Conservation (phyloP, 2,113 vertebrate species). For the Laterallus jamaicensis region DNA sequence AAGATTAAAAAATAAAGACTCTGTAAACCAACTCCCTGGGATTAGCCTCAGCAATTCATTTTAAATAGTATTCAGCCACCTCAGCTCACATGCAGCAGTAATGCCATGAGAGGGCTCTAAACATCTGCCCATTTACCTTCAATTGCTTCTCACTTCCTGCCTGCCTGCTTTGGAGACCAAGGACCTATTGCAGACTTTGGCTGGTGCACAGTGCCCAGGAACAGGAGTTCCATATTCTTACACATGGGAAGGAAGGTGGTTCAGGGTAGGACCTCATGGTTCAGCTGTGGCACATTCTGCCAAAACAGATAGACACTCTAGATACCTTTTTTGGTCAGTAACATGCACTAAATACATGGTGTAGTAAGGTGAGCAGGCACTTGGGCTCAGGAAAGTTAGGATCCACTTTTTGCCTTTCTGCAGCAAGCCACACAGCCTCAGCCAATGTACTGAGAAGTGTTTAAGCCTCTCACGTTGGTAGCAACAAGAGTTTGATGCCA, state of each 20-base stretch:
- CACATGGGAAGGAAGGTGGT: not conserved
- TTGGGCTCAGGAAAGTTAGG: not conserved
- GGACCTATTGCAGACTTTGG: not conserved
- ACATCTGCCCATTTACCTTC: not conserved
- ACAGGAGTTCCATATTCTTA: not conserved
- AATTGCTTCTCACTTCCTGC: rapidly evolving
- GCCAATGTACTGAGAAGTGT: not conserved
- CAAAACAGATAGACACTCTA: not conserved
- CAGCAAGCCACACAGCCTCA: not conserved
- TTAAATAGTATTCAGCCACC: not conserved
- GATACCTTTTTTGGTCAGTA: not conserved
- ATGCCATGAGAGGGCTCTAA: not conserved
- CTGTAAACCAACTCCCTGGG: not conserved
- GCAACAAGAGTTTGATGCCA: not conserved
- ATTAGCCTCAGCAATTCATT: not conserved
- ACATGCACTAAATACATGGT: rapidly evolving
- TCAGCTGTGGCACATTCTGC: not conserved
- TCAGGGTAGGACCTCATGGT: not conserved
- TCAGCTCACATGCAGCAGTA: not conserved
- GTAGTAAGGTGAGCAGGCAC: not conserved
- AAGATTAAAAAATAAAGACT: not conserved
- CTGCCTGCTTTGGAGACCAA: not conserved
- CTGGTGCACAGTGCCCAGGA: not conserved
- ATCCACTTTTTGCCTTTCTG: not conserved
- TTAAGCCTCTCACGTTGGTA: not conserved